Percentiles rank a stretch among this genome's conserved stretches.
These are phyloP conservation scores for Spodoptera frugiperda DNA, from an alignment of 1,140 invertebrate species.

Conservation along the genomic window DNA sequence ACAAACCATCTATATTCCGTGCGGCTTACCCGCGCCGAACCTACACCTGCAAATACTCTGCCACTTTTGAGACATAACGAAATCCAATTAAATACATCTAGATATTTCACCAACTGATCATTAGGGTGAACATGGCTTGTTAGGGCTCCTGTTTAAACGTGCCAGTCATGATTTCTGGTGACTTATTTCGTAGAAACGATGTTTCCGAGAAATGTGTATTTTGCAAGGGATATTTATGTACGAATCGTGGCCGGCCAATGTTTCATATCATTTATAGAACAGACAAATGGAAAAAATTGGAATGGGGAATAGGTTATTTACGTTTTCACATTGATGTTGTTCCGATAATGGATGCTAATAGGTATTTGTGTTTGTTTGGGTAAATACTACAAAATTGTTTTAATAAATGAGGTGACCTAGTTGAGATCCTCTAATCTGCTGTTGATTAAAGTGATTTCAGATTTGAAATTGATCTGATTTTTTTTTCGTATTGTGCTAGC, in stretches of 20 bases:
- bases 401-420: no score
- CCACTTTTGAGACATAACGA: slow-evolving; percentile 67
- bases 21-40: slow-evolving; percentile 4
- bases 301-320: not conserved
- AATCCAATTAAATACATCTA: slow-evolving; percentile 81
- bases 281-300: slow-evolving; percentile 17
- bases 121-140: slow-evolving; percentile 74
- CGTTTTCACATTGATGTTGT: not conserved
- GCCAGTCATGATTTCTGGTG: slow-evolving; percentile 55
- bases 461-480: no score
- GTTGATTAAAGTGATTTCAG: no score
- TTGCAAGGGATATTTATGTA: slow-evolving; percentile 36
- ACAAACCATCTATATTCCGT: slow-evolving; percentile 71
- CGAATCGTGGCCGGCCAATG: slow-evolving; percentile 16
- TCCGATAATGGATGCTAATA: slow-evolving; percentile 1
- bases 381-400: not conserved
- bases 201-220: slow-evolving; percentile 32
- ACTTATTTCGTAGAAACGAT: slow-evolving; percentile 48
- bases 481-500: no score
- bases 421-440: no score
- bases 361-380: not conserved
- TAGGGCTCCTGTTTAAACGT: slow-evolving; percentile 55
- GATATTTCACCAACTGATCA: slow-evolving; percentile 76
- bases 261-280: slow-evolving; percentile 22
- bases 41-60: slow-evolving; percentile 70